phyloP scores from a whole-genome alignment of 2,888 invertebrate genomes.

The Melitaea athalia region DNA sequence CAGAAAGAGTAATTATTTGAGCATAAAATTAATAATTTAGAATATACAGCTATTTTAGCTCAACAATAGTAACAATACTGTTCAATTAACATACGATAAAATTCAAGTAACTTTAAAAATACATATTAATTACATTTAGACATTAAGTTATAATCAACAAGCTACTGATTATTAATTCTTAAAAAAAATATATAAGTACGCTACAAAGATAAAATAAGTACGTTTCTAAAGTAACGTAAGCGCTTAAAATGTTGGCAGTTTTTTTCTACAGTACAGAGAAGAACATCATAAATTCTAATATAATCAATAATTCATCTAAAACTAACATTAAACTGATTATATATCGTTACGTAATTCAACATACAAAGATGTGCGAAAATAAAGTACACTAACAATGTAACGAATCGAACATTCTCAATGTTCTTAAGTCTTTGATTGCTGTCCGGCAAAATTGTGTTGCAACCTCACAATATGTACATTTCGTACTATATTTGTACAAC shows the following conservation, averaged over 20 bases:
- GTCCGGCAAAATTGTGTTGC: background rate
- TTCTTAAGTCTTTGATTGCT: background rate
- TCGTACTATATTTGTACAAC: constrained; percentile 70
- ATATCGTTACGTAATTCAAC: background rate
- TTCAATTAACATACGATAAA: background rate
- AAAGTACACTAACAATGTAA: constrained; percentile 9
- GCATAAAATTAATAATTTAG: background rate
- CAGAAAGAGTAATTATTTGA: background rate
- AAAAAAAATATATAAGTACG: background rate
- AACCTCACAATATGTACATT: constrained; percentile 4
- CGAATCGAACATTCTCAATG: constrained; percentile 6
- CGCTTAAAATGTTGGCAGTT: constrained; percentile 15
- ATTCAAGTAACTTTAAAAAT: background rate
- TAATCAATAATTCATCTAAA: background rate
- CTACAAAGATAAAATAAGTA: background rate
- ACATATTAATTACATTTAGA: background rate
- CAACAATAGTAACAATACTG: background rate
- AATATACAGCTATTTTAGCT: background rate
- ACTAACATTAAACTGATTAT: background rate
- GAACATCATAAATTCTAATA: constrained; percentile 12
- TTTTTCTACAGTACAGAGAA: background rate
- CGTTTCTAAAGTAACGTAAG: background rate
- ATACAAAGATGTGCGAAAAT: background rate
- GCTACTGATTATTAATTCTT: background rate
- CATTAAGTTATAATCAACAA: background rate